Evolutionary conservation across 2,888 invertebrate species (phyloP).

Genomic region (Liodrosophila aerea): DNA sequence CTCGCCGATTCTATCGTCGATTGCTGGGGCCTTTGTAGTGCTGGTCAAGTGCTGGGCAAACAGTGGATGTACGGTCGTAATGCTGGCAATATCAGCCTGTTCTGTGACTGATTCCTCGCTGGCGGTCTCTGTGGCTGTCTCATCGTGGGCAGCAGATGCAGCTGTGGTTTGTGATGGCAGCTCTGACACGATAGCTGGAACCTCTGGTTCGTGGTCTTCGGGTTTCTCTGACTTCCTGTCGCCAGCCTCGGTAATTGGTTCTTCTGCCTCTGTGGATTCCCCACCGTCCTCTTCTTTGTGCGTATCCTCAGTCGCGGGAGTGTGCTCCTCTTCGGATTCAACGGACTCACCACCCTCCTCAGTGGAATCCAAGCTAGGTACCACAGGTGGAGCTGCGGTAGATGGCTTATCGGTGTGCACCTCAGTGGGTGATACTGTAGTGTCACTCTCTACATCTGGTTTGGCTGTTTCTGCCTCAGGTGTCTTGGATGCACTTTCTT

Average conservation of each 20-base stretch:
- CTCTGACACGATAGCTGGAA: conserved; percentile 48
- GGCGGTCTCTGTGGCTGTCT: conserved; percentile 26
- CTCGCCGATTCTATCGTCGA: conserved; percentile 60
- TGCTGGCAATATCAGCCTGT: conserved; percentile 34
- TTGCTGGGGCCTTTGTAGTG: conserved; percentile 41
- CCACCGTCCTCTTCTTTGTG: conserved; percentile 45
- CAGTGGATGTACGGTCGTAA: conserved; percentile 73
- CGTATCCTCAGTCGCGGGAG: conserved; percentile 25
- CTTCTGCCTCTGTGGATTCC: conserved; percentile 41
- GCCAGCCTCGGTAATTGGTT: conserved; percentile 40
- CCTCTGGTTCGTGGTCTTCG: conserved; percentile 38
- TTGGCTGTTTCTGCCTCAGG: conserved; percentile 35
- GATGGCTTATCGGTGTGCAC: conserved; percentile 34
- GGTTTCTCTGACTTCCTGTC: conserved; percentile 46
- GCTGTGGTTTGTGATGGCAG: conserved; percentile 35
- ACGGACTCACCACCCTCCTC: conserved; percentile 71
- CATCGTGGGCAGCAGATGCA: conserved; percentile 26
- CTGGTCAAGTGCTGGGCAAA: conserved; percentile 60
- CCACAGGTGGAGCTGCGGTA: conserved; percentile 43
- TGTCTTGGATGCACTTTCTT: conserved; percentile 20
- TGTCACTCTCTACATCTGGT: conserved; percentile 34
- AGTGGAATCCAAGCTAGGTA: conserved; percentile 64
- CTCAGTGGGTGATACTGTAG: conserved; percentile 24
- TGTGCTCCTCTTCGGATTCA: conserved; percentile 74
- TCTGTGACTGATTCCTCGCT: conserved; percentile 47